A percentile compares a stretch with the other conserved stretches of the same genome.
Conservation (phyloP, 2,888 invertebrate species). For the Mythimna vitellina region DNA sequence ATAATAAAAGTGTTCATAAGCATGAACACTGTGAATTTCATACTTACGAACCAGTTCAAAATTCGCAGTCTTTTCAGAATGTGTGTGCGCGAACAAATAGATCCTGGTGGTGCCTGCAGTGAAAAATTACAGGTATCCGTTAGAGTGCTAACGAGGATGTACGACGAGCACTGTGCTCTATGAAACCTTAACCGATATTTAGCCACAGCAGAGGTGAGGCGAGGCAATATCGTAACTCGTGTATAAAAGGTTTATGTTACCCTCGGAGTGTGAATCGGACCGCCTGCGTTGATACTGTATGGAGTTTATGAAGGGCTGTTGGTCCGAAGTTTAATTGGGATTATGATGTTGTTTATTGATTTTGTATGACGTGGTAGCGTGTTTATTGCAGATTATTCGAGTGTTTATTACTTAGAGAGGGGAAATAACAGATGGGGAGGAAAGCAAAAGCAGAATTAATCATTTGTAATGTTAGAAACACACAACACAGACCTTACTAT, state of each 20-base stretch:
- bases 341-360: constrained; percentile 41
- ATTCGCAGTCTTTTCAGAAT: constrained; percentile 14
- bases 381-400: constrained; percentile 9
- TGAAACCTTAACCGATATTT: constrained; percentile 59
- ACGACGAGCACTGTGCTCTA: constrained; percentile 52
- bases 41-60: not conserved
- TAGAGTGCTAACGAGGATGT: constrained; percentile 70
- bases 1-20: no score
- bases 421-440: not conserved
- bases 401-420: not conserved
- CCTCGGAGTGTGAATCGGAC: constrained; percentile 45
- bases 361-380: constrained; percentile 7
- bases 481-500: no score
- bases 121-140: constrained; percentile 71
- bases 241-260: constrained; percentile 57
- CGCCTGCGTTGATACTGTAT: constrained; percentile 36
- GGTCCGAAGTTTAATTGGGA: constrained; percentile 43
- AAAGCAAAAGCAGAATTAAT: no score
- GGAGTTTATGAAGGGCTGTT: constrained; percentile 46
- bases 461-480: no score
- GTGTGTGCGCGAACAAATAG: constrained; percentile 55
- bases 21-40: no score
- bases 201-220: constrained; percentile 35
- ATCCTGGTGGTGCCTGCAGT: constrained; percentile 49
- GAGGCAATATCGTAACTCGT: constrained; percentile 57